Conservation (phyloP, 2,113 vertebrate species). For the Cyanistes caeruleus region DNA sequence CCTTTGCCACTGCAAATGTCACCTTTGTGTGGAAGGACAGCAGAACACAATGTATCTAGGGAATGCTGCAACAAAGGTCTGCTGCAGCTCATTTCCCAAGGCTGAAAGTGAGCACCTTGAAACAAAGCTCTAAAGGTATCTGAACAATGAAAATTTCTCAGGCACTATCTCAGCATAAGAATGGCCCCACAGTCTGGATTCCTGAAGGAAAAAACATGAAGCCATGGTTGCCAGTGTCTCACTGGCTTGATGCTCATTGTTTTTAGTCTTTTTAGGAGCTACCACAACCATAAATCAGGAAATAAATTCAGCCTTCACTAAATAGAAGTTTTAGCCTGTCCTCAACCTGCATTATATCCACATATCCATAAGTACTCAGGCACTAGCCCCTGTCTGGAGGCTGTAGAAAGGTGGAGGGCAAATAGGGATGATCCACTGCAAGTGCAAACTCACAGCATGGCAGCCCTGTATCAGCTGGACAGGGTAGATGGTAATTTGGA, state of each 20-base stretch:
- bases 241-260: background rate
- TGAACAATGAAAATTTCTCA: background rate
- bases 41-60: background rate
- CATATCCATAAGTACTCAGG: background rate
- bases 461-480: background rate
- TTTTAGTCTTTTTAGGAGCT: background rate
- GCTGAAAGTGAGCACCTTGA: background rate
- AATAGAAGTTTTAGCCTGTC: background rate
- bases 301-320: background rate
- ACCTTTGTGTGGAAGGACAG: background rate
- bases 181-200: background rate
- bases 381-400: background rate
- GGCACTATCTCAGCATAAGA: background rate
- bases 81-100: background rate
- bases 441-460: background rate
- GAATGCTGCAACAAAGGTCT: background rate
- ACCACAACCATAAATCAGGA: background rate
- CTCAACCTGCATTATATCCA: background rate
- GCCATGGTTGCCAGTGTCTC: background rate
- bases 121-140: background rate
- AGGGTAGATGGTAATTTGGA: rapidly evolving
- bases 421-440: background rate
- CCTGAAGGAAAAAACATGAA: background rate
- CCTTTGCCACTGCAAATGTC: background rate
- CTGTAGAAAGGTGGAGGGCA: background rate